A percentile compares a stretch with the other conserved stretches of the same genome.
Evolutionary conservation across 2,888 invertebrate species (phyloP).

Genomic region (Rhamnusium bicolor): DNA sequence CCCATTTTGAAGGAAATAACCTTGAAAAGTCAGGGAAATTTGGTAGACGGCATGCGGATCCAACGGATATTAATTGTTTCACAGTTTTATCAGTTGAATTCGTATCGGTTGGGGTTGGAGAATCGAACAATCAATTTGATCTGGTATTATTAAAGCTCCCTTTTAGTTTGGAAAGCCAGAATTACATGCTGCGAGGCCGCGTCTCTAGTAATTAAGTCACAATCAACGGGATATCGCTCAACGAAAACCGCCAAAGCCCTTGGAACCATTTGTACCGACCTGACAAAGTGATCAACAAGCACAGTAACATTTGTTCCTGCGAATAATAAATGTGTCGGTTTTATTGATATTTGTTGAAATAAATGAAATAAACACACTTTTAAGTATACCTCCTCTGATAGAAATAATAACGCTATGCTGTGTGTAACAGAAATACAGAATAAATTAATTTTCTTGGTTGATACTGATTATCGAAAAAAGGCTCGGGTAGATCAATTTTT

Average conservation of each 20-base stretch:
- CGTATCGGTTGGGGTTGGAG: slow-evolving; percentile 41
- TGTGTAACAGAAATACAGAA: no score
- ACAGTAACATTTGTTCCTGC: neutral
- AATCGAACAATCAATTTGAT: slow-evolving; percentile 61
- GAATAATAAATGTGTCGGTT: neutral
- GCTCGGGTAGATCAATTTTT: no score
- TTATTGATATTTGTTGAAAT: neutral
- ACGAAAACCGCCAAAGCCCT: neutral
- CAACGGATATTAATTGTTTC: slow-evolving; percentile 61
- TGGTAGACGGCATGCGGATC: slow-evolving; percentile 42
- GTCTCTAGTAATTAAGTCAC: slow-evolving; percentile 30
- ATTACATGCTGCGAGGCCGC: slow-evolving; percentile 24
- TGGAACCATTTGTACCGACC: slow-evolving; percentile 9
- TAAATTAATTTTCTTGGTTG: no score
- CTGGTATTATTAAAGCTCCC: slow-evolving; percentile 49
- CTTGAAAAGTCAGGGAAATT: slow-evolving; percentile 38
- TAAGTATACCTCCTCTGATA: no score
- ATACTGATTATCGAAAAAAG: no score
- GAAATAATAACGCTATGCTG: no score
- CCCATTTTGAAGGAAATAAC: slow-evolving; percentile 33
- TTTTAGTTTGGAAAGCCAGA: slow-evolving; percentile 22
- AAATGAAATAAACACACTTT: neutral
- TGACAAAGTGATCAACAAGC: slow-evolving; percentile 3
- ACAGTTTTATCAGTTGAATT: slow-evolving; percentile 55
- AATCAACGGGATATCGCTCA: slow-evolving; percentile 20